Evolutionary conservation across 2,797 vertebrate species (phyloP).

Genomic region (Phalanger gymnotis): DNA sequence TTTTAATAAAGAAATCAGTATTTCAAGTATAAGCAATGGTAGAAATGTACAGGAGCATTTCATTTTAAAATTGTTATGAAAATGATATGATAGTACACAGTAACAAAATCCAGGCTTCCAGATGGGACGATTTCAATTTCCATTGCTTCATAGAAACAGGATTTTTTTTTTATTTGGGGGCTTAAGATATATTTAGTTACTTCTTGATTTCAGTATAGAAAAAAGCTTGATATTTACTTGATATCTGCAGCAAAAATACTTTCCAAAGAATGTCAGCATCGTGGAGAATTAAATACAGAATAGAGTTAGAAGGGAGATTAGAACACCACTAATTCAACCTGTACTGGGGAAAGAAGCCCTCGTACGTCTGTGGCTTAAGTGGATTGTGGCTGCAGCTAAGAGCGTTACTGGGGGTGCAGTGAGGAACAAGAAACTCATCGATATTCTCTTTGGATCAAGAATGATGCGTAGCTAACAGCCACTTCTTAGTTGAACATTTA

Average conservation of each 20-base stretch:
- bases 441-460: too few relatives aligned
- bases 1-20: neutral
- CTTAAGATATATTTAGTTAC: neutral
- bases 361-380: neutral
- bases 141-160: neutral
- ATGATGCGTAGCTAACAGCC: too few relatives aligned
- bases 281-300: neutral
- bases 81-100: neutral
- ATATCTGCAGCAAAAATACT: neutral
- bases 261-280: neutral
- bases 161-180: neutral
- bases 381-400: neutral
- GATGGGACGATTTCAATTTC: slow-evolving; percentile 19
- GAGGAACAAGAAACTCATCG: neutral
- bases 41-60: neutral
- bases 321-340: neutral
- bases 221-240: neutral
- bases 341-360: neutral
- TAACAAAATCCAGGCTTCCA: neutral
- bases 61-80: neutral
- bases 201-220: neutral
- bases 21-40: neutral
- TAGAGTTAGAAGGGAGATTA: neutral
- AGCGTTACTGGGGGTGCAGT: neutral
- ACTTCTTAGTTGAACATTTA: too few relatives aligned